These are phyloP conservation scores for Mycteria americana DNA, from an alignment of 2,797 vertebrate genomes.

Conservation along the genomic window DNA sequence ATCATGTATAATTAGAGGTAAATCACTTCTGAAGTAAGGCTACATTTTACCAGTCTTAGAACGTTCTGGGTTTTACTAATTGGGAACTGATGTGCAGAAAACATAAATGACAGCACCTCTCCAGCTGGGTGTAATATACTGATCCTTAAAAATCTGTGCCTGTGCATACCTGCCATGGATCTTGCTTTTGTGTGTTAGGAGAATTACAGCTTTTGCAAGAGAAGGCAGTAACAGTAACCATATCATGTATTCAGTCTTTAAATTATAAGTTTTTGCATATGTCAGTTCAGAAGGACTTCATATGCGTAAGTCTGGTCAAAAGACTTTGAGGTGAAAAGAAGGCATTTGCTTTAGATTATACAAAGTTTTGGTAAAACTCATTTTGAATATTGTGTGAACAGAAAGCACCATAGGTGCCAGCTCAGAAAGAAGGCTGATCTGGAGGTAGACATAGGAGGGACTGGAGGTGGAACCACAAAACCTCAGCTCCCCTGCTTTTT, in stretches of 20 bases:
- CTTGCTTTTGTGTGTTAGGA: background rate
- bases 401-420: background rate
- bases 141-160: background rate
- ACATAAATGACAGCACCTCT: background rate
- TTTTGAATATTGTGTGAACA: background rate
- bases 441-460: background rate
- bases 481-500: background rate
- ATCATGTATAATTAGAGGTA: background rate
- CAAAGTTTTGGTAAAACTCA: background rate
- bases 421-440: background rate
- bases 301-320: background rate
- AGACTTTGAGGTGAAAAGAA: background rate
- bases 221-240: background rate
- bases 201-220: background rate
- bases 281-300: background rate
- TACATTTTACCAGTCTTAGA: background rate
- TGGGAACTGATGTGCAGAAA: background rate
- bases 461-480: background rate
- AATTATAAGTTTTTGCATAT: background rate
- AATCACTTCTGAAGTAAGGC: background rate
- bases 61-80: background rate
- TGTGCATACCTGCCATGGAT: background rate
- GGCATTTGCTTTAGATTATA: background rate
- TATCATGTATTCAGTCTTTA: background rate
- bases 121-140: background rate